Evolutionary conservation across 2,888 invertebrate species (phyloP).

Genomic region (Eucriotettix oculatus): DNA sequence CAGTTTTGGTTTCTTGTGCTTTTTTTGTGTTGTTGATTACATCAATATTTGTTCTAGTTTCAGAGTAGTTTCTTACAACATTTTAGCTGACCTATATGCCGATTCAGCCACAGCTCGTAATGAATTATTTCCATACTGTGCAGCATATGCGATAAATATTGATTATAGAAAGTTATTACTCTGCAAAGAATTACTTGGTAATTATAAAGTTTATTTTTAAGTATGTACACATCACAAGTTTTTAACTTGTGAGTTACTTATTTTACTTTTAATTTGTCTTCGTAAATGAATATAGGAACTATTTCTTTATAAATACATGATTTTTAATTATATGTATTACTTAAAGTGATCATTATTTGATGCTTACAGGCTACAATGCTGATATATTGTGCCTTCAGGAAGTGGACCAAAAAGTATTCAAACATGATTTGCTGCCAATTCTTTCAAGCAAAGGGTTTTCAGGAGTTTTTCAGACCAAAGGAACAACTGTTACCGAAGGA

Average conservation of each 20-base stretch:
- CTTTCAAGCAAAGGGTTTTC: conserved; percentile 36
- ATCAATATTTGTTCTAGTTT: conserved; percentile 30
- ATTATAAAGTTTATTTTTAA: conserved; percentile 8
- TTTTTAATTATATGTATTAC: background rate
- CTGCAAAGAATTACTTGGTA: conserved; percentile 65
- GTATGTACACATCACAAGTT: background rate
- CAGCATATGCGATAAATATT: conserved; percentile 58
- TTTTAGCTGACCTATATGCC: conserved; percentile 81
- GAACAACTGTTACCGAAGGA: conserved; percentile 61
- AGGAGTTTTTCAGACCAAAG: conserved; percentile 53
- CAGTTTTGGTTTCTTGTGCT: too few relatives aligned
- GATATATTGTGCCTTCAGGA: conserved; percentile 88
- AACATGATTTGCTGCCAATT: conserved; percentile 42
- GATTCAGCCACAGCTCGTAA: conserved; percentile 62
- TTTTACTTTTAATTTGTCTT: too few relatives aligned
- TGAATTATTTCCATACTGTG: conserved; percentile 69
- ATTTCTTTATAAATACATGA: too few relatives aligned
- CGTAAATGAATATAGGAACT: too few relatives aligned
- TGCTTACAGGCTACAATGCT: conserved; percentile 59
- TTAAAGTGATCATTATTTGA: conserved; percentile 1
- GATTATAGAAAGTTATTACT: conserved; percentile 78
- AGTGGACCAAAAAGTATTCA: conserved; percentile 67
- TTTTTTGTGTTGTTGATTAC: too few relatives aligned
- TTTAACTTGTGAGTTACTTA: background rate
- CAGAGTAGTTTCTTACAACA: conserved; percentile 74